Base-by-base conservation (phyloP, 2,113 vertebrate genomes). In the Girardinichthys multiradiatus region DNA sequence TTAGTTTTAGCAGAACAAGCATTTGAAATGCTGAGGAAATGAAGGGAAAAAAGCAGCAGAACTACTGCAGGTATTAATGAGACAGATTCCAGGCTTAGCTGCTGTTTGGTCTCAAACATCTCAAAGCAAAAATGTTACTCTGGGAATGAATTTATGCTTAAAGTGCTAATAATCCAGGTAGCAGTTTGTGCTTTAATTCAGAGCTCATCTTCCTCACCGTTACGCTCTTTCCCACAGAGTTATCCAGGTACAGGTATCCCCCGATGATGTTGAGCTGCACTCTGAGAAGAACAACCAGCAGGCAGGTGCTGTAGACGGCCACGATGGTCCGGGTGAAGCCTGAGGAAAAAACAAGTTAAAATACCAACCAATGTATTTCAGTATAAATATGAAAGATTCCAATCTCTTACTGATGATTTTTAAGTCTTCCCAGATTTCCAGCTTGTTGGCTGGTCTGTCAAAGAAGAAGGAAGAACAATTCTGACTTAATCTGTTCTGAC, bases 371-470 rank as follows among this genome's bases (percentile, higher is more conserved):
- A 14, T 45, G 17, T 17, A 5, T 17, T 1, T 17, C 17, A 59
- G 9, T 6, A 31, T n/a, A 54, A 1, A n/a, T n/a, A n/a, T n/a
- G 19, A 24, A 13, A 19, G 17, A 27, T 12, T 64, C 5, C 45
- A 37, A 64, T 58, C 9, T 31, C 97, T 97, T 94, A 99, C 98
- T 99, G 93, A 99, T 95, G 90, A 99, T 98, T 89, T 99, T 99
- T 78, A 99, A 90, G 84, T 99, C 98, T 66, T 98, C 97, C 98
- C 97, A 99, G 92, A 99, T 98, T 91, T 99, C 97, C 84, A 99
- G 88, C 70, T 98, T 99, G 89, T 99, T 99, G 79, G 94, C 88
- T 51, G 97, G 98, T 90, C 97, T 99, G 91, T 30, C 17, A 65
- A 26, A 58, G 28, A n/a, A 8, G 27, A 11, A 58, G 59, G 48